Base-by-base conservation (phyloP, 2,888 invertebrate genomes). In the Busseola fusca region DNA sequence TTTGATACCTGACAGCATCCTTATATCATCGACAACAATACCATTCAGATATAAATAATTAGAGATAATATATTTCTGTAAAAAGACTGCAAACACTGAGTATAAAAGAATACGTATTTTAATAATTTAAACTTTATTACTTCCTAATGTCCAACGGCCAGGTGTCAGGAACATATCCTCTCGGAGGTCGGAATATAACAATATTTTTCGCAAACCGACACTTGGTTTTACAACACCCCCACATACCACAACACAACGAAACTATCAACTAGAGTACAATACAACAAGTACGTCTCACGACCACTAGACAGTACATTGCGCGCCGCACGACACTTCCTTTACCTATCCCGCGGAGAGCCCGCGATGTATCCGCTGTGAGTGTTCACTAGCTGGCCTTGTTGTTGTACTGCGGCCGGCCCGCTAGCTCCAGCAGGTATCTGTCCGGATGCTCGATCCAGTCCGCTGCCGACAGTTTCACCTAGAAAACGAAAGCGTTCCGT, bases 361-460 rank as follows among this genome's bases (percentile, higher is more conserved):
- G 42, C 65, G 40, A 58, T 52, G 65, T 59, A 16, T 27, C 27
- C 30, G 18, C 45, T 25, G 42, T 12, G 40, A 6, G 37, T 65
- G 27, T 3, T n/a, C 40, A 83, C 90, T 96, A 96, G 88, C 94
- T 96, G 87, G 96, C 96, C 6, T 96, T 96, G 92, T 97, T 97
- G 92, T 97, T 97, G 92, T 98, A 98, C 88, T 97, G 97, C 69
- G 97, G 97, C 40, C 98, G 95, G 21, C 98, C 99, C 3, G 98
- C 98, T 89, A 99, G 95, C 92, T 98, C 98, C 77, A 99, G 94
- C 64, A 99, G 96, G 91, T 99, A 98, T 72, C 99, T 97, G 95
- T 99, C 99, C 0, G 99, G 99, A 95, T 99, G 98, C 90, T 99
- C 99, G 89, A 98, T 96, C 99, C 99, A 99, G 90, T 99, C 99